Evolutionary conservation across 2,888 invertebrate genomes (phyloP), one percentile per base, ranked within the genome.

Genomic region (Eulithis prunata): DNA sequence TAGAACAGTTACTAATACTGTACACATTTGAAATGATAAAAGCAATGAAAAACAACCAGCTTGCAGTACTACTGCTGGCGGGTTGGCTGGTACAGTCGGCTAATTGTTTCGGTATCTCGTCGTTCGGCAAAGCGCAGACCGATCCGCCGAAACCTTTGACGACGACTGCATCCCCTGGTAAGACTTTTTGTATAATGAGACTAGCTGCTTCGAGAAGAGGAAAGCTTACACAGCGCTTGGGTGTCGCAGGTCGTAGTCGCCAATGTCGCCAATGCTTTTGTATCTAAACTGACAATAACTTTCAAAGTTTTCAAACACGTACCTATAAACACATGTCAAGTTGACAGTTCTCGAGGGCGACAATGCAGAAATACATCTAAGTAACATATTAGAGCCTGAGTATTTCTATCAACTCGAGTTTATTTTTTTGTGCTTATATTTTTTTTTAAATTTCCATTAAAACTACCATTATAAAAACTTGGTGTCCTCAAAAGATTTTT

Each of bases 51-150:
- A 68, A 63, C 66, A 72, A 64, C 53, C 73, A 73, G 47, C 36
- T 75, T 10, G 64, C 71, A 51, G 66, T 77, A 63, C 53, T 77
- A 28, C 54, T 86, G 58, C 73, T 84, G 14, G 71, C 80, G 57
- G 79, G 79, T 47, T 83, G 81, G 80, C 70, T 87, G 46, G 75
- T 84, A 62, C 78, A 83, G 69, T 77, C 78, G 8, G 69, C 78
- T 32, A 76, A 87, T 64, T 81, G 85, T 54, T 90, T 91, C 70
- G 90, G 90, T 49, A 89, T 90, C 59, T 90, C 90, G 3, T 90
- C 91, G 8, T 91, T 91, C 70, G 91, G 91, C 62, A 88, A 89
- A 73, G 90, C 91, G 36, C 88, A 89, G 68, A 91, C 91, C 0
- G 91, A 91, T 28, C 84, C 91, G 4, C 89, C 91, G 62, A 88